A percentile compares a stretch with the other conserved stretches of the same genome.
Conservation (phyloP, 2,113 vertebrate species). For the Grantiella picta region DNA sequence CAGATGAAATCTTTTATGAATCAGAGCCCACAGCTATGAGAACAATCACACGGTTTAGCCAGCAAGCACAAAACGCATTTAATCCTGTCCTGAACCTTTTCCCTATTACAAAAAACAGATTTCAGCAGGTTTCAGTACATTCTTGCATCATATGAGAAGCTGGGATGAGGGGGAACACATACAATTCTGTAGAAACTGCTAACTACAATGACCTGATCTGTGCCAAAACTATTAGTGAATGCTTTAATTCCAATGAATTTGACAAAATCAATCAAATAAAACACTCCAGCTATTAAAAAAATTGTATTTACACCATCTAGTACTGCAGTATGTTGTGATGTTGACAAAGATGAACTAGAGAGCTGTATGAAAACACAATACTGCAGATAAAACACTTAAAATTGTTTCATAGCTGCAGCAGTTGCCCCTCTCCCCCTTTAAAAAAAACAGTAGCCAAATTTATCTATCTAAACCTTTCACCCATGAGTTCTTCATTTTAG, state of each 20-base stretch:
- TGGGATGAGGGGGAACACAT: not conserved
- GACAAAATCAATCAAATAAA: not conserved
- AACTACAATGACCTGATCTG: not conserved
- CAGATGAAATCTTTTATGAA: conserved; percentile 9
- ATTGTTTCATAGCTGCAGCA: not conserved
- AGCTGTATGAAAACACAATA: not conserved
- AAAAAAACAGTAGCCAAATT: not conserved
- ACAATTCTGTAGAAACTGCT: not conserved
- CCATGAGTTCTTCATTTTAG: not conserved
- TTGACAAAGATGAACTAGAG: not conserved
- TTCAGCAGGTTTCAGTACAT: not conserved
- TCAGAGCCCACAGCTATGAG: not conserved
- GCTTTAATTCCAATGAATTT: not conserved
- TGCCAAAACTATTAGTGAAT: not conserved
- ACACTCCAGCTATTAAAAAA: not conserved
- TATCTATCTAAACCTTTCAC: not conserved
- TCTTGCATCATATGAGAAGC: not conserved
- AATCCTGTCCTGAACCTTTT: not conserved
- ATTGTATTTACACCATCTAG: not conserved
- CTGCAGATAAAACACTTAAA: not conserved
- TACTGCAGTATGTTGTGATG: not conserved
- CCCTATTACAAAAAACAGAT: not conserved
- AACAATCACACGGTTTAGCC: not conserved
- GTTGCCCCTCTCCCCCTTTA: not conserved
- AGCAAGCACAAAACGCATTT: not conserved